Base-by-base conservation (phyloP, 2,888 invertebrate species). In the Noctua janthe region DNA sequence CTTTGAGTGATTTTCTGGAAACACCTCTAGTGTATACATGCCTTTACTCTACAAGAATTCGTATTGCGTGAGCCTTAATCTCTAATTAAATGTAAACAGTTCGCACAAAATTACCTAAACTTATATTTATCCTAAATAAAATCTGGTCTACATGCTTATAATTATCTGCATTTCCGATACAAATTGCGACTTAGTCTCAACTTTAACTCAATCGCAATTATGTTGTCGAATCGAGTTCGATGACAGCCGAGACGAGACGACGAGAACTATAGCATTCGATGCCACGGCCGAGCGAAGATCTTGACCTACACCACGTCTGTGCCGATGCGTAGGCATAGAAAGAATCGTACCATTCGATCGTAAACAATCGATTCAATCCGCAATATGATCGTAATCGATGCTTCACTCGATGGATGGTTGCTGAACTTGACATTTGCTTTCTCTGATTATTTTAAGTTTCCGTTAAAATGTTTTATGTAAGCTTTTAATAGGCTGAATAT, bases 251-350 rank as follows among this genome's bases (percentile, higher is more conserved):
- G 87, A 90, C 82, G 71, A 81, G 71, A 71, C 76, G 64, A 64
- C 81, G 83, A 89, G 85, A 87, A 75, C 76, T 82, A 85, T 80
- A 86, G 80, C 87, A 92, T 88, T 94, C 91, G 93, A 92, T 94
- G 95, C 94, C 94, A 95, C 91, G 95, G 95, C 84, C 95, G 91
- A 77, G 78, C 73, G 78, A 43, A 88, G 95, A 86, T 91, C 95
- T 95, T 95, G 95, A 96, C 96, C 95, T 94, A 93, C 92, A 90
- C 92, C 85, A 82, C 80, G 80, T 90, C 79, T 81, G 88, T 81
- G 86, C 59, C 90, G 92, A 91, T 92, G 93, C 91, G 91, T 92
- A 88, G 82, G 82, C 87, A 66, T 66, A 71, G 69, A 90, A 88
- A 85, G 73, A 89, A 90, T 89, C 84, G 81, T 77, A 86, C 83